Conservation (phyloP, 2,888 invertebrate genomes). For the Thalpophila matura region DNA sequence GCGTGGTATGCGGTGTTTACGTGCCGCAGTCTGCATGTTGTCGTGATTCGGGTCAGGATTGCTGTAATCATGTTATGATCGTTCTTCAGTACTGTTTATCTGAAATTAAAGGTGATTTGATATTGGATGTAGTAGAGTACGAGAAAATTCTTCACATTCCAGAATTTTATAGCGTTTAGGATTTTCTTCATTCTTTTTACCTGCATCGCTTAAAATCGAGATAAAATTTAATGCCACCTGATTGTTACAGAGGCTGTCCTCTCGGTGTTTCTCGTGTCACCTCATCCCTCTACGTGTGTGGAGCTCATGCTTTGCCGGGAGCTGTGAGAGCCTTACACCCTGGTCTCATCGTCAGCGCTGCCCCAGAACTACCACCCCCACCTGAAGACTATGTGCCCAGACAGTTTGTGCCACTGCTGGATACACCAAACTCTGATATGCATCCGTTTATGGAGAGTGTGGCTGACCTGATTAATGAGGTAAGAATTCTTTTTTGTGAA, state of each 20-base stretch:
- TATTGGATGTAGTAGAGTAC: neutral
- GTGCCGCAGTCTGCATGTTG: constrained; percentile 76
- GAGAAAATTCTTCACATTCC: neutral
- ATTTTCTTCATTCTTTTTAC: neutral
- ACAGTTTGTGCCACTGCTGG: constrained; percentile 93
- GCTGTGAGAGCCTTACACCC: constrained; percentile 93
- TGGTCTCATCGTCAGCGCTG: constrained; percentile 95
- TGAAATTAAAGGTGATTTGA: constrained; percentile 34
- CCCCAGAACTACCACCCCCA: constrained; percentile 94
- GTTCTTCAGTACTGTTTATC: constrained; percentile 47
- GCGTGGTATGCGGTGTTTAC: constrained; percentile 86
- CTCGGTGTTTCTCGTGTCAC: constrained; percentile 93
- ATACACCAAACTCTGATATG: constrained; percentile 94
- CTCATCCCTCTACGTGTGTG: constrained; percentile 94
- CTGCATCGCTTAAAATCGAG: neutral
- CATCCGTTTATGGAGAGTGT: constrained; percentile 94
- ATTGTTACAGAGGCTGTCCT: constrained; percentile 83
- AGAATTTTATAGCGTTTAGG: no score
- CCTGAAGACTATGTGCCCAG: constrained; percentile 92
- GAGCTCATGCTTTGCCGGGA: constrained; percentile 94
- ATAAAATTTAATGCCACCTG: constrained; percentile 1
- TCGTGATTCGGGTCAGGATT: constrained; percentile 71
- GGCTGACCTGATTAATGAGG: constrained; percentile 94
- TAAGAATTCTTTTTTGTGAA: constrained; percentile 68
- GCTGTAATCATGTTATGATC: constrained; percentile 63